Evolutionary conservation across 2,888 invertebrate species (phyloP).

Genomic region (Liopterus haemorrhoidalis): DNA sequence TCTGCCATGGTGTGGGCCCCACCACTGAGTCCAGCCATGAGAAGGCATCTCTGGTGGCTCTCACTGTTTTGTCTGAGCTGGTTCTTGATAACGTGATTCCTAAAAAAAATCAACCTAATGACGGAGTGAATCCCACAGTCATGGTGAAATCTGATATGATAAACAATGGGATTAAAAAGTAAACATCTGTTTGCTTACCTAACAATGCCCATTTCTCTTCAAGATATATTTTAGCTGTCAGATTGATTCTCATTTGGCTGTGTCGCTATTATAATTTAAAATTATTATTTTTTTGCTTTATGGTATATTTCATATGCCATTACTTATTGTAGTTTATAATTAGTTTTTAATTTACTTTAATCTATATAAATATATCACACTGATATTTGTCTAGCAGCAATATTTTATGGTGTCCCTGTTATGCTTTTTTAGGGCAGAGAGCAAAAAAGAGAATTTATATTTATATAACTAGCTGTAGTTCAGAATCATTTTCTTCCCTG

Average conservation of each 20-base stretch:
- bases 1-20: conserved; percentile 91
- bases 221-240: conserved; percentile 24
- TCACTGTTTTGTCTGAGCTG: conserved; percentile 75
- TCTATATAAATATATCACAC: too few species aligned
- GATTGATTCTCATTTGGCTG: conserved; percentile 44
- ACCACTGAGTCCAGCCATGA: conserved; percentile 84
- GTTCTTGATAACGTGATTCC: conserved; percentile 68
- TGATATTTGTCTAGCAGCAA: conserved; percentile 29
- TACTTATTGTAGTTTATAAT: too few species aligned
- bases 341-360: too few species aligned
- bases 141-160: conserved; percentile 36
- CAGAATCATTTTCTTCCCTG: conserved; percentile 46
- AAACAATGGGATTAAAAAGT: conserved; percentile 42
- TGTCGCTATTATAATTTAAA: conserved; percentile 41
- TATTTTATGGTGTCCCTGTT: conserved; percentile 39
- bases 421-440: conserved; percentile 45
- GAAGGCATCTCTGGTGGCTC: conserved; percentile 74
- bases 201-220: conserved; percentile 16
- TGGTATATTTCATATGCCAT: conserved; percentile 44
- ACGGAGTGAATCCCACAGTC: conserved; percentile 28
- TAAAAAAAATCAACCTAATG: conserved; percentile 37
- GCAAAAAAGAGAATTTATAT: conserved; percentile 38
- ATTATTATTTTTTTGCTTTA: conserved; percentile 39
- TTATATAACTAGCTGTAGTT: conserved; percentile 39
- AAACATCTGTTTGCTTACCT: conserved; percentile 28